Evolutionary conservation across 1,140 invertebrate species (phyloP), one percentile per base, ranked within the genome.

Genomic region (Condylostylus longicornis): DNA sequence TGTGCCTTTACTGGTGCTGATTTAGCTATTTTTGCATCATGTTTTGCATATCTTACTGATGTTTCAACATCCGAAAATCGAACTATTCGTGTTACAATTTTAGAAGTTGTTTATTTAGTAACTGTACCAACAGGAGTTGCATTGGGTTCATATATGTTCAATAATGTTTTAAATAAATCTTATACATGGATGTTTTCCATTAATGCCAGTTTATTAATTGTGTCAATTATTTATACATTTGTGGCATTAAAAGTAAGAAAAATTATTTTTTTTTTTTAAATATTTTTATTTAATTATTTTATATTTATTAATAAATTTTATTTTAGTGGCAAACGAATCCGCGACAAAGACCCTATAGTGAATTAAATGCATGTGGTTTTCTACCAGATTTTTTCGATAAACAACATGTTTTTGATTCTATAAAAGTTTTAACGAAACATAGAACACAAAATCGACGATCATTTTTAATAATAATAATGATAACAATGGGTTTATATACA

Each of bases 1-100:
- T 75, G 74, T 54, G 71, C 75, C 0, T 44, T 83, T 12, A 74
- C 79, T 0, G 79, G 79, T 1, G 75, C 74, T 4, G 77, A 82
- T 48, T 66, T 83, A 10, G 74, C 77, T 0, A 79, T 84, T 43
- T 83, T 84, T 50, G 73, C 74, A 9, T 70, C 72, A 0, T 72
- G 71, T 22, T 82, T 83, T 49, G 66, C 77, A 0, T 84, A 84
- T 46, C 67, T 84, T 21, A 71, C 77, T 6, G 81, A 84, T 43
- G 61, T 82, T 15, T 70, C 74, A 0, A 69, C 69, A 0, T 23
- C 68, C 2, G 45, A 71, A 28, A 66, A 74, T 42, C 65, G 81
- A 36, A 83, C 79, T 0, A 44, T 82, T 0, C 64, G 81, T 28
- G 73, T 82, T 4, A 76, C 78, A 3, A 71, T 84, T 35, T 48